Base-by-base conservation (phyloP, 1,140 invertebrate species). In the Ectropis grisescens region DNA sequence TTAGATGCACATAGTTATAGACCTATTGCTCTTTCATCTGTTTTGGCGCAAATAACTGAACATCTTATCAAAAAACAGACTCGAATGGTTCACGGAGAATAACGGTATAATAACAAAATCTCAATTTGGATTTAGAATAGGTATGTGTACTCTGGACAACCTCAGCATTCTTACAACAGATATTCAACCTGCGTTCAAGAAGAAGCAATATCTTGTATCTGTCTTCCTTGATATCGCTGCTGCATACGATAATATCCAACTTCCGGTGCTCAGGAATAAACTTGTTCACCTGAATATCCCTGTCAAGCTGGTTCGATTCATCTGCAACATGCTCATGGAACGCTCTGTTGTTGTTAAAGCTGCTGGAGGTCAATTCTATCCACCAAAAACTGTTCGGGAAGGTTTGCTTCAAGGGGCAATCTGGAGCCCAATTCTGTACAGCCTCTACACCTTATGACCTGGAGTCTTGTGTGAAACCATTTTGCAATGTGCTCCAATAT, bases 121-220 rank as follows among this genome's bases (percentile, higher is more conserved):
- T 23, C 47, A 61, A 12, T 52, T 43, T 37, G 43, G 45, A 1
- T 58, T 57, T 13, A 24, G 49, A 11, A 41, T 44, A 26, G 36
- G 41, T 6, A 28, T 25, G 8, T 25, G 48, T 13, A 52, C 41
- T 2, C 11, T 43, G 11, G 58, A 60, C 11, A 54, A 35, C 19
- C 11, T 54, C 0, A 23, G 34, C 16, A 33, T 54, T 6, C 12
- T 61, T 0, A 45, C 41, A 0, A 33, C 58, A 1, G 45, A 61
- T 13, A 41, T 54, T 11, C 15, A 34, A 0, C 0, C 37, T 2
- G 29, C 42, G 1, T 36, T 57, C 10, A 9, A 32, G 1, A 33
- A 25, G 2, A 30, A 27, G 8, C 26, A 53, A 10, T 28, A 14
- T 10, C 3, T 58, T 0, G 11, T 50, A 2, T 44, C 30, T 1